Percentiles rank a stretch among this genome's conserved stretches.
These are phyloP conservation scores for Sialia sialis DNA, from an alignment of 2,113 vertebrate genomes.

Conservation along the genomic window DNA sequence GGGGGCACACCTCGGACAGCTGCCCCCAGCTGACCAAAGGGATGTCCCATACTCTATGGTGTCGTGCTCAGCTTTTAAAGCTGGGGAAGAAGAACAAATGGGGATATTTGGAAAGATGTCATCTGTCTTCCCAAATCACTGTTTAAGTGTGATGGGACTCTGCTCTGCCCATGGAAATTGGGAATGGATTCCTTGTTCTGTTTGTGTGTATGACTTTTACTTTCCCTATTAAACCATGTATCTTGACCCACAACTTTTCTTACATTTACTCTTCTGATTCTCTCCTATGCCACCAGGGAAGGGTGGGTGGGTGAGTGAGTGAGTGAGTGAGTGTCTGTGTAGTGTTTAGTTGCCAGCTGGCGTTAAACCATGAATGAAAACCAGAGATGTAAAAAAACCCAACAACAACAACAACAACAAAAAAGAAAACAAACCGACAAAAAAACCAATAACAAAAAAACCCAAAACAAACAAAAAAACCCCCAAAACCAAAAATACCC, in stretches of 20 bases:
- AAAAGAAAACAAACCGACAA: neutral
- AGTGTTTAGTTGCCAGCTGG: fast-evolving
- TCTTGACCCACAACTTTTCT: fast-evolving
- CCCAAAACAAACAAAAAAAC: too few relatives aligned
- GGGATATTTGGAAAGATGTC: fast-evolving
- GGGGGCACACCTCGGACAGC: fast-evolving
- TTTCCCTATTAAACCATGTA: neutral
- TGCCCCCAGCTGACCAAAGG: neutral
- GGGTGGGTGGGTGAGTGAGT: fast-evolving
- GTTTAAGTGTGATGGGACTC: fast-evolving
- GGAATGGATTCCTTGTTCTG: neutral
- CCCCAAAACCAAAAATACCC: neutral
- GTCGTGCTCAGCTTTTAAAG: fast-evolving
- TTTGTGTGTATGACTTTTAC: fast-evolving
- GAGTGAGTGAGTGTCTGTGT: neutral
- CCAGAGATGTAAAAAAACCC: neutral
- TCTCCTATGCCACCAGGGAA: fast-evolving
- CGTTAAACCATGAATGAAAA: neutral
- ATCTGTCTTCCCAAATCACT: neutral
- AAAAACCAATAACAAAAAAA: too few relatives aligned
- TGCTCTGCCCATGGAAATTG: fast-evolving
- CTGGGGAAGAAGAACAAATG: neutral
- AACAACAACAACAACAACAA: neutral
- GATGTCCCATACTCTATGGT: fast-evolving
- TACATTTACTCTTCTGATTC: neutral